These are phyloP conservation scores for Zophobas morio DNA, from an alignment of 1,140 invertebrate species.

Conservation along the genomic window DNA sequence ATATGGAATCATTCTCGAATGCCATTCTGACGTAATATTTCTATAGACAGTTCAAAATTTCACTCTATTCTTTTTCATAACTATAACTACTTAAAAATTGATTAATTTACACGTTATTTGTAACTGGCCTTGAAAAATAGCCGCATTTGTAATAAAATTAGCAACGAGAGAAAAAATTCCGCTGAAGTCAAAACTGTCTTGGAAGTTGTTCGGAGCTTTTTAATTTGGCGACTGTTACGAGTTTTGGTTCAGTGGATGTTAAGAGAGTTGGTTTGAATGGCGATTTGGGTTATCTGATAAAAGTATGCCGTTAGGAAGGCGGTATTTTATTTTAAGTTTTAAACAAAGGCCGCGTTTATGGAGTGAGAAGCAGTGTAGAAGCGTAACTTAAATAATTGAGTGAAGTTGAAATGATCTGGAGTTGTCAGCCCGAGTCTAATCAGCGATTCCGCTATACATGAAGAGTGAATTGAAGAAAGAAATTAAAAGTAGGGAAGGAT, in stretches of 20 bases:
- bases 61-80: no score
- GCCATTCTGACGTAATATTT: no score
- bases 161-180: no score
- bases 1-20: no score
- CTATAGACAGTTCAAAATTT: no score
- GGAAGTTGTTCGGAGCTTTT: no score
- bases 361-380: conserved; percentile 38
- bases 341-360: conserved; percentile 41
- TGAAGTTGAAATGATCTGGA: conserved; percentile 41
- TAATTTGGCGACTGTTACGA: conserved; percentile 5
- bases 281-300: conserved; percentile 40
- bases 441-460: conserved; percentile 11
- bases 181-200: no score
- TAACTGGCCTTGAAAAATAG: no score
- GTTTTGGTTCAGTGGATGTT: conserved; percentile 5
- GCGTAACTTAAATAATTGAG: conserved; percentile 43
- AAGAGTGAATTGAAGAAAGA: conserved; percentile 32
- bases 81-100: no score
- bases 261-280: conserved; percentile 24
- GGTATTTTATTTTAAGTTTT: conserved; percentile 43
- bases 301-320: conserved; percentile 35
- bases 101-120: no score
- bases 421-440: conserved; percentile 34
- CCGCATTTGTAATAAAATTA: no score
- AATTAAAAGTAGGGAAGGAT: conserved; percentile 23